A percentile compares a stretch with the other conserved stretches of the same genome.
Evolutionary conservation across 2,888 invertebrate genomes (phyloP).

Genomic region (Phrixothrix hirtus): DNA sequence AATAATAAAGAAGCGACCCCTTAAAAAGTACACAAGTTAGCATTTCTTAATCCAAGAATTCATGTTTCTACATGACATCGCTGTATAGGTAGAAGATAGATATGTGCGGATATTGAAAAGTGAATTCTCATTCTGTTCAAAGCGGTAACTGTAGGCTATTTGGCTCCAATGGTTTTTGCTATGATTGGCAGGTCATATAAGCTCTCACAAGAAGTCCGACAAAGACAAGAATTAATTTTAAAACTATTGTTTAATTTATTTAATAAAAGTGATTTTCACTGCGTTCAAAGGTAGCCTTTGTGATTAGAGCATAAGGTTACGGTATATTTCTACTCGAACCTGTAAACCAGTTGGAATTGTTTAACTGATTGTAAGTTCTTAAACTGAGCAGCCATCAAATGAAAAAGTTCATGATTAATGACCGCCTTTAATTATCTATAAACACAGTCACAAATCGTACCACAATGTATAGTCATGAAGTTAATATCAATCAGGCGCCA

Average conservation of each 20-base stretch:
- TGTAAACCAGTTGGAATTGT: not conserved
- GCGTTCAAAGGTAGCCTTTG: not conserved
- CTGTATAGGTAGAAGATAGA: not conserved
- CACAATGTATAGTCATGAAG: constrained; percentile 30
- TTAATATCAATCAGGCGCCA: constrained; percentile 34
- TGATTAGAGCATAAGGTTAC: not conserved
- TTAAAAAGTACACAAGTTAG: too few species aligned
- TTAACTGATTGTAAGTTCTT: not conserved
- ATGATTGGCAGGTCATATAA: not conserved
- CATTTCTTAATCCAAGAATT: not conserved
- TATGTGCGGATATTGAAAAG: constrained; percentile 11
- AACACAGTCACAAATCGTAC: constrained; percentile 29
- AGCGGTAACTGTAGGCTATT: constrained; percentile 12
- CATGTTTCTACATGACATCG: too few species aligned
- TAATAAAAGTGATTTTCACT: not conserved
- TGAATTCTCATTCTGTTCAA: constrained; percentile 13
- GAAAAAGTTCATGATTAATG: not conserved
- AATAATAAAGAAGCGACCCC: too few species aligned
- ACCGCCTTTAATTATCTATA: constrained; percentile 12
- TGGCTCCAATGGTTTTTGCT: constrained; percentile 7
- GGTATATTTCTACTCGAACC: not conserved
- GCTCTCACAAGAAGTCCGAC: not conserved
- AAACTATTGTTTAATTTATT: not conserved
- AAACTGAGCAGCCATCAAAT: not conserved
- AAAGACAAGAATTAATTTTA: not conserved